Percentiles rank a stretch among this genome's conserved stretches.
phyloP scores from a whole-genome alignment of 2,113 vertebrate species.

The Bos javanicus region DNA sequence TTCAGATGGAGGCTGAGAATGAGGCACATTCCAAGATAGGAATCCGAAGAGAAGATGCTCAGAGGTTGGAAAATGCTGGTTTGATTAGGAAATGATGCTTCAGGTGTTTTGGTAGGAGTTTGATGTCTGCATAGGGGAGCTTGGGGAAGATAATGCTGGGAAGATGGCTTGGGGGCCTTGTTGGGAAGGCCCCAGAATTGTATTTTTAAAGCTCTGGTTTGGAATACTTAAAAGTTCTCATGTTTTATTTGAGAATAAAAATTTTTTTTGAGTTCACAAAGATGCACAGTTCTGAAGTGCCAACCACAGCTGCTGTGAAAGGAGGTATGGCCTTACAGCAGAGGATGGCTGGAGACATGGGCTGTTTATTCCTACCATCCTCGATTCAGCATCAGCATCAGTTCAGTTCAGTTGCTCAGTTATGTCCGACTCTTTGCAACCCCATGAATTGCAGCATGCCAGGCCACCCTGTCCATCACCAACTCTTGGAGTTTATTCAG shows the following conservation, averaged over 20 bases:
- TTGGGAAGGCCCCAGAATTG: not conserved
- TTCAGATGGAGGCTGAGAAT: not conserved
- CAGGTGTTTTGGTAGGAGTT: not conserved
- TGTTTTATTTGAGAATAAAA: conserved; percentile 17
- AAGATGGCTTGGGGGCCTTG: not conserved
- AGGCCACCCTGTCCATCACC: no score
- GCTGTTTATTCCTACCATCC: accelerated
- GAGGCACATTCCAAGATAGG: not conserved
- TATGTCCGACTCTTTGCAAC: no score
- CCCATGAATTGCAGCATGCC: no score
- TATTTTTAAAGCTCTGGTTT: not conserved
- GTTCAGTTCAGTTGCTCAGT: no score
- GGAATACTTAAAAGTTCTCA: not conserved
- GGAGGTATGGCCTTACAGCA: not conserved
- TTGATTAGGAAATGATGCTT: not conserved
- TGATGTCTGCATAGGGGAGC: no score
- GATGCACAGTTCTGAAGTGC: not conserved
- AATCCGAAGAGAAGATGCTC: not conserved
- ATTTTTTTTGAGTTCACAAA: not conserved
- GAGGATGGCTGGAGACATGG: not conserved
- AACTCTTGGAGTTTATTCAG: no score
- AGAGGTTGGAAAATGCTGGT: not conserved
- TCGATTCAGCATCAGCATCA: not conserved
- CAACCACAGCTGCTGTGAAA: not conserved
- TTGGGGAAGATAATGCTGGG: not conserved